Conservation (phyloP, 2,888 invertebrate species). For the Drosophila robusta region DNA sequence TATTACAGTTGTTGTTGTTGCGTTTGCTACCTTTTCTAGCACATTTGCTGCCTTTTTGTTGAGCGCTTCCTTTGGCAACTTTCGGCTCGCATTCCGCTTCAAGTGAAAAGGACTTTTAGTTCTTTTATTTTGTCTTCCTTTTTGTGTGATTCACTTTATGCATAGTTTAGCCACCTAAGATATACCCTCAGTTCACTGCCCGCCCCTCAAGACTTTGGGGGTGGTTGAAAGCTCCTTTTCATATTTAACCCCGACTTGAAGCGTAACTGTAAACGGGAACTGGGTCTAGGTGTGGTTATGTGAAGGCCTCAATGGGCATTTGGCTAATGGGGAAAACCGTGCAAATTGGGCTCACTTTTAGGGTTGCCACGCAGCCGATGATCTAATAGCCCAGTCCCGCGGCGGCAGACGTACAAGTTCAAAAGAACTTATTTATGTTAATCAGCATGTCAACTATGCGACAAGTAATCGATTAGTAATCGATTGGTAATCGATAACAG, state of each 20-base stretch:
- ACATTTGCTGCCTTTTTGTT: constrained; percentile 47
- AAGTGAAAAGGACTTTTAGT: constrained; percentile 37
- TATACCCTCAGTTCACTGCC: too few relatives aligned
- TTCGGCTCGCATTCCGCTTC: constrained; percentile 58
- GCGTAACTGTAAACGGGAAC: constrained; percentile 28
- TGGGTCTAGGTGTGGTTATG: constrained; percentile 63
- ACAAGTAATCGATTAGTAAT: constrained; percentile 4
- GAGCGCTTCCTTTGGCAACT: constrained; percentile 61
- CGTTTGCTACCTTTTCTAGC: constrained; percentile 50
- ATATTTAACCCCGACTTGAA: neutral
- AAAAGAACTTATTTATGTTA: neutral
- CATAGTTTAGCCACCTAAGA: constrained; percentile 24
- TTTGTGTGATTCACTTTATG: constrained; percentile 57
- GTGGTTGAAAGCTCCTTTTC: constrained; percentile 21
- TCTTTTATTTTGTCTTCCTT: constrained; percentile 2
- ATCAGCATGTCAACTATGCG: neutral
- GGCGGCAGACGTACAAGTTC: constrained; percentile 4
- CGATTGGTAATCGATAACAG: too few relatives aligned
- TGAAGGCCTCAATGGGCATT: constrained; percentile 24
- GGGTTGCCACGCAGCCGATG: constrained; percentile 44
- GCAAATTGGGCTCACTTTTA: constrained; percentile 31
- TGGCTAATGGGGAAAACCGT: constrained; percentile 21
- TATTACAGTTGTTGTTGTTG: constrained; percentile 14
- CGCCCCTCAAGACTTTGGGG: constrained; percentile 12
- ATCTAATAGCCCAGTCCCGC: constrained; percentile 32